phyloP scores from a whole-genome alignment of 2,797 vertebrate genomes.

The Astyanax mexicanus region DNA sequence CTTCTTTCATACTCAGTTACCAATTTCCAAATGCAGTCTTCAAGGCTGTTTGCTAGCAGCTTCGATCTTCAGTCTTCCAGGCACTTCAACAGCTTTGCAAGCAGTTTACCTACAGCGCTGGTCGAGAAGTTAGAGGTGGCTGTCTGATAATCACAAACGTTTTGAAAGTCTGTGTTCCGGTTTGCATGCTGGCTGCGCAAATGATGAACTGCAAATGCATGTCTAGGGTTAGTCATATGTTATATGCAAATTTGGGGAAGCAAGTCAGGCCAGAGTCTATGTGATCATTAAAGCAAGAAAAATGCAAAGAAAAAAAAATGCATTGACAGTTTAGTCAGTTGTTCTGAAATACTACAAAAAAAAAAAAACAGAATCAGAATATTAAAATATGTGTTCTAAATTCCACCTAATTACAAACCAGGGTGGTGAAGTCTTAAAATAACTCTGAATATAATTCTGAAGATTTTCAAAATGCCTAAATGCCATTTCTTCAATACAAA shows the following conservation, averaged over 20 bases:
- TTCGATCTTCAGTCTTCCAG: neutral
- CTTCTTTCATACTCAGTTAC: neutral
- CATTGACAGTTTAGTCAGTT: too few species aligned
- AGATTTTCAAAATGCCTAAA: neutral
- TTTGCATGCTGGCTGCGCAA: neutral
- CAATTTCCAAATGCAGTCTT: neutral
- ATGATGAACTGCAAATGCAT: neutral
- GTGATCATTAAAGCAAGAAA: neutral
- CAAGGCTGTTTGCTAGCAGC: neutral
- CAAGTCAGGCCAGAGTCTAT: neutral
- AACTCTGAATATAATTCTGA: constrained; percentile 1
- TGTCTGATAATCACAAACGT: neutral
- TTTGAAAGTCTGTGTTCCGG: neutral
- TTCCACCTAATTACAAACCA: neutral
- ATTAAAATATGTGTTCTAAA: constrained; percentile 10
- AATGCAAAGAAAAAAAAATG: too few species aligned
- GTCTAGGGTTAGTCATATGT: neutral
- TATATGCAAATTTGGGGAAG: neutral
- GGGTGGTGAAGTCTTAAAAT: neutral
- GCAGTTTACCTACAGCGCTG: too few species aligned
- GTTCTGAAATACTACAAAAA: too few species aligned
- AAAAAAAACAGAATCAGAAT: too few species aligned
- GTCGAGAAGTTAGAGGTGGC: neutral
- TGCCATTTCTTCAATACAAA: neutral
- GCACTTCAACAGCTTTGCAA: neutral